A percentile compares a stretch with the other conserved stretches of the same genome.
phyloP scores from a whole-genome alignment of 2,888 invertebrate species.

The Epirrita christyi region DNA sequence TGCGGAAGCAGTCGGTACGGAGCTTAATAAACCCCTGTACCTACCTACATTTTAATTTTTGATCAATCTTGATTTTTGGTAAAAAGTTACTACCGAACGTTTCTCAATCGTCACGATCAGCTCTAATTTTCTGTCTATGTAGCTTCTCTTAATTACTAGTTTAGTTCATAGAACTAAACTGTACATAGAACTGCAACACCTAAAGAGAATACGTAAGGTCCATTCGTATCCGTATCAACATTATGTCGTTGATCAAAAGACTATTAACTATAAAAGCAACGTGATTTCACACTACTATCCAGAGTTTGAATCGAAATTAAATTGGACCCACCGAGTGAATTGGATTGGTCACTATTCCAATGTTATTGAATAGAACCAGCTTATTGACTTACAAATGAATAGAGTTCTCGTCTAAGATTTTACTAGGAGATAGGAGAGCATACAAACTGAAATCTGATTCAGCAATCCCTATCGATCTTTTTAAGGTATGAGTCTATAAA shows the following conservation, averaged over 20 bases:
- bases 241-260: slow-evolving; percentile 29
- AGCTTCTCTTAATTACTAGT: too few relatives aligned
- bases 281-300: slow-evolving; percentile 42
- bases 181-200: neutral
- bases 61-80: too few relatives aligned
- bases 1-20: too few relatives aligned
- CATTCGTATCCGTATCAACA: neutral
- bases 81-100: too few relatives aligned
- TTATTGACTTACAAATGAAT: slow-evolving; percentile 48
- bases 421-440: slow-evolving; percentile 7
- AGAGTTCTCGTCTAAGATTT: slow-evolving; percentile 30
- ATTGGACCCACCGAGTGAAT: slow-evolving; percentile 49
- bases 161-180: too few relatives aligned
- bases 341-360: slow-evolving; percentile 35
- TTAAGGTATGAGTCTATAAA: neutral
- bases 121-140: too few relatives aligned
- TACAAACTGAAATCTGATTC: slow-evolving; percentile 4
- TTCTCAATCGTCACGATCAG: too few relatives aligned
- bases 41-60: too few relatives aligned
- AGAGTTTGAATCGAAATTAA: slow-evolving; percentile 49
- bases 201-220: neutral
- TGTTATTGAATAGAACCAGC: slow-evolving; percentile 45
- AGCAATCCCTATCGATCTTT: neutral
- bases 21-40: too few relatives aligned
- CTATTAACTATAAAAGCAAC: slow-evolving; percentile 24